These are phyloP conservation scores for Corvus cornix DNA, from an alignment of 2,113 vertebrate genomes.

Conservation along the genomic window DNA sequence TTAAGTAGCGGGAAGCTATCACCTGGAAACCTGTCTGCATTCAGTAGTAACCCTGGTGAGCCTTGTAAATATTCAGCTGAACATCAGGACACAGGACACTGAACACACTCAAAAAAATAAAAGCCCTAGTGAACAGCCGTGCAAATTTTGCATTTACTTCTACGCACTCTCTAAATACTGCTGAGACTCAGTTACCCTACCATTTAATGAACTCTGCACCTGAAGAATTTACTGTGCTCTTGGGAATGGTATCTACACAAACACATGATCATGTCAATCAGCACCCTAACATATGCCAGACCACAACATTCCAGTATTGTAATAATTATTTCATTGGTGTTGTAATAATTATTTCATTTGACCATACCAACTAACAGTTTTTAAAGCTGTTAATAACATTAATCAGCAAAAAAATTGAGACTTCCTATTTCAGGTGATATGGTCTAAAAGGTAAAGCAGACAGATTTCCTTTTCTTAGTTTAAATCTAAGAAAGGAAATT, in stretches of 20 bases:
- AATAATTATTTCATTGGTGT: background rate
- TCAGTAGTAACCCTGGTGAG: background rate
- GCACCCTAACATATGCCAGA: background rate
- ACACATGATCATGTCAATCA: slow-evolving; percentile 24
- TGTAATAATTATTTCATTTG: background rate
- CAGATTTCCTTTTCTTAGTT: background rate
- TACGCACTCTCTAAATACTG: background rate
- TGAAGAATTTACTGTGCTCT: background rate
- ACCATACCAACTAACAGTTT: background rate
- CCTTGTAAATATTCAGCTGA: background rate
- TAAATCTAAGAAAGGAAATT: background rate
- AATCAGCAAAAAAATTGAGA: slow-evolving; percentile 49
- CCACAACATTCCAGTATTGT: background rate
- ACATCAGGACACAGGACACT: background rate
- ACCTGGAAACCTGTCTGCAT: background rate
- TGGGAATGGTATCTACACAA: background rate
- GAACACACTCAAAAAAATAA: background rate
- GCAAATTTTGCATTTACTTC: background rate
- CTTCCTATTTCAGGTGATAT: background rate
- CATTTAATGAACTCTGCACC: background rate
- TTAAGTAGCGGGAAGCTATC: background rate
- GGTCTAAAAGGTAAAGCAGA: slow-evolving; percentile 4
- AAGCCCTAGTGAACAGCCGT: background rate
- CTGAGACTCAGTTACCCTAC: background rate
- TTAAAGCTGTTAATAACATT: slow-evolving; percentile 47